phyloP scores from a whole-genome alignment of 2,797 vertebrate genomes.

The Gymnothorax javanicus region DNA sequence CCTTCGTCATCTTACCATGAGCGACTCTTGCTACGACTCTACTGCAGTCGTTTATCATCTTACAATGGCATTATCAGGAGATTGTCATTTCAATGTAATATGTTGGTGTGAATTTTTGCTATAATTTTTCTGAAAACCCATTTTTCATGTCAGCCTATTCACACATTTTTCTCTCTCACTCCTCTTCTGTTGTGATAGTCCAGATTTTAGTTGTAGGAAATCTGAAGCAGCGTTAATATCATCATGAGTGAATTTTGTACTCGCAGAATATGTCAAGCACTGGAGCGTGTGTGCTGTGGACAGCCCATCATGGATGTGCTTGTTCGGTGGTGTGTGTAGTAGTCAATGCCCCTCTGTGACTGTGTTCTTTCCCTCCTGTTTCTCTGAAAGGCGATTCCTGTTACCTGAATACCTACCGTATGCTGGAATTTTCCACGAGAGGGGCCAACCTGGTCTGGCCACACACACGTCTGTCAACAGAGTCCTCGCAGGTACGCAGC shows the following conservation, averaged over 20 bases:
- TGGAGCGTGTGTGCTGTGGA: neutral
- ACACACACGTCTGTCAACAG: constrained; percentile 98
- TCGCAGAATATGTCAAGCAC: neutral
- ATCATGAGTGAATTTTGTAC: neutral
- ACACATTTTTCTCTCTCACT: neutral
- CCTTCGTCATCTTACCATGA: neutral
- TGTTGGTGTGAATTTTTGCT: neutral
- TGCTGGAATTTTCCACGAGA: constrained; percentile 96
- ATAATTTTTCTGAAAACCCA: neutral
- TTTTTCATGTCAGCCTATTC: neutral
- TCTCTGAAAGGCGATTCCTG: constrained; percentile 84
- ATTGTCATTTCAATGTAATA: neutral
- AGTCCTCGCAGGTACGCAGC: constrained; percentile 86
- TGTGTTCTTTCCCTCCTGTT: constrained; percentile 25
- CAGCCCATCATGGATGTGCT: no score
- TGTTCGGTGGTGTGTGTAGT: neutral
- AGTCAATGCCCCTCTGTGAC: neutral
- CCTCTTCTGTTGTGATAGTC: neutral
- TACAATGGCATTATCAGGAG: neutral
- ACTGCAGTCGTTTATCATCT: neutral
- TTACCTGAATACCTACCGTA: constrained; percentile 97
- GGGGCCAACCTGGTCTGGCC: constrained; percentile 94
- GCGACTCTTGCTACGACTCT: neutral
- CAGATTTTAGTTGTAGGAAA: neutral
- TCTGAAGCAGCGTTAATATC: neutral